Evolutionary conservation across 2,113 vertebrate genomes (phyloP), one percentile per base, ranked within the genome.

Genomic region (Neotoma lepida): DNA sequence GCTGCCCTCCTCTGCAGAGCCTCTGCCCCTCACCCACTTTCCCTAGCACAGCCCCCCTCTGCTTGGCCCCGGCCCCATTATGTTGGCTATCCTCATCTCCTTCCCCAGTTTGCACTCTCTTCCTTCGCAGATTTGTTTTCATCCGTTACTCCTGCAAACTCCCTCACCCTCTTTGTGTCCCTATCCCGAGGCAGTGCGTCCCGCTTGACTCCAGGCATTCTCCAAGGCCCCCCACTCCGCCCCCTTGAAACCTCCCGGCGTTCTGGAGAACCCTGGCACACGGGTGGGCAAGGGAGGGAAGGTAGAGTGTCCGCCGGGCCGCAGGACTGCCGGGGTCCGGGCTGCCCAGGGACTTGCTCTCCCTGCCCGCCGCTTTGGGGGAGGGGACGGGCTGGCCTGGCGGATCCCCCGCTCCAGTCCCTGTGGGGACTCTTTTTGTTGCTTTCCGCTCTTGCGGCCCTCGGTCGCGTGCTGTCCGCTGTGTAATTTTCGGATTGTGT

Each of bases 331-430:
- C 1, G 12, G 63, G 64, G 13, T 68, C 63, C 85, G 9, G 46
- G 35, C 58, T 41, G 64, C 46, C 35, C 5, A n/a, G 0, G 28
- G 6, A 51, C 56, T 44, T 30, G 6, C 1, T 4, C 33, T 89
- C 86, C 66, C 41, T 0, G 30, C 46, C 2, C 35, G 68, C 64
- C 15, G 82, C 18, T 2, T 35, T 66, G 90, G 87, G 96, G 94
- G 96, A 96, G 86, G 96, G 94, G 96, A 95, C 91, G 92, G 93
- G 95, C 82, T 30, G 86, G 92, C 54, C 86, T 74, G 51, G 70
- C 41, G 30, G 88, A 87, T 94, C 90, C 90, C 24, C 28, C 17
- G 61, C 44, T 78, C 70, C 7, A 7, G 81, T 78, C 76, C 39
- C 13, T 89, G 18, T 22, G 22, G 49, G 51, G 91, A 93, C 61